Evolutionary conservation across 2,888 invertebrate genomes (phyloP), one percentile per base, ranked within the genome.

Genomic region (Proisotoma minuta): DNA sequence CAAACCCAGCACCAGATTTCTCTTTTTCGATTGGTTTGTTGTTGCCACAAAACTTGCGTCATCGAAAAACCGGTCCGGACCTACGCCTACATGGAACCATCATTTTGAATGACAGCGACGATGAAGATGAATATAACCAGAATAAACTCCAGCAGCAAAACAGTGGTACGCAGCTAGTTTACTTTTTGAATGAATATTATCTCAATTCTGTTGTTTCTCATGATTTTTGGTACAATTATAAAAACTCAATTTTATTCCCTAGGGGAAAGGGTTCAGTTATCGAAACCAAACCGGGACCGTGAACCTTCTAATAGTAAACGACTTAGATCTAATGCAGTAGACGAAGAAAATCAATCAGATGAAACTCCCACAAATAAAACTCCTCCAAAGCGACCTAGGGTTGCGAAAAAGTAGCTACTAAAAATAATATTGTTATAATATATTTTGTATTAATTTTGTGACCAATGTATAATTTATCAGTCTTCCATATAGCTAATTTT

Each of bases 181-280:
- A 51, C 34, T 63, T 60, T 24, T 26, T 54, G 28, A 27, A 60
- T 24, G 57, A 52, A 20, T 57, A 29, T 57, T 40, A 50, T 4
- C 23, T 24, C n/a, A n/a, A 20, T 34, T 10, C 4, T 12, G 2
- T 8, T 22, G 28, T 59, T 53, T 52, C 63, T 51, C 63, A 57
- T 52, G 63, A 63, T 29, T 60, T 28, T 27, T 63, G 63, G 63
- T 60, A 57, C 47, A 63, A 63, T 49, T 51, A 27, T 39, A 5
- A 18, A 43, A 43, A 43, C 18, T 43, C 20, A 23, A 53, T 50
- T 57, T 18, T 56, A 22, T 59, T 63, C 59, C 43, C 53, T 57
- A 63, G 60, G 57, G 22, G 57, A 43, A 53, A 28, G 29, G 20
- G 8, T 47, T 34, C 18, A 20, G 3, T 22, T 39, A 15, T 29